Conservation (phyloP, 2,113 vertebrate species). For the Petaurus breviceps region DNA sequence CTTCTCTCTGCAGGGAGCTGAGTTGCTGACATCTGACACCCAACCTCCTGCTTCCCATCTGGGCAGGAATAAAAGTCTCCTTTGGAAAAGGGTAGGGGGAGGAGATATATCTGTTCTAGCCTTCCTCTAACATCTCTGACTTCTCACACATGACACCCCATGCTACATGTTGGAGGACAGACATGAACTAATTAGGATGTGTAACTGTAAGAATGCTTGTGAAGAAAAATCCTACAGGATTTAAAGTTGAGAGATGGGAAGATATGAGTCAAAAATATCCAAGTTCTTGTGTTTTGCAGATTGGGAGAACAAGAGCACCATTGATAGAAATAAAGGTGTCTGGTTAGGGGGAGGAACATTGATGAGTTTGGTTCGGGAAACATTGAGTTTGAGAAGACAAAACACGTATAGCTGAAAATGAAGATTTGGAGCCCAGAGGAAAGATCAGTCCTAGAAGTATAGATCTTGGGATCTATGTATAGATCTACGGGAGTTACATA, state of each 20-base stretch:
- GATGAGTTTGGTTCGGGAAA: not conserved
- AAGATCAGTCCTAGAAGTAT: not conserved
- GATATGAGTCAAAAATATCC: not conserved
- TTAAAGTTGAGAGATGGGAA: not conserved
- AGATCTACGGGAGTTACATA: not conserved
- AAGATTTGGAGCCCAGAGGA: not conserved
- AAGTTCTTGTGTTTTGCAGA: not conserved
- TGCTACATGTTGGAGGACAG: not conserved
- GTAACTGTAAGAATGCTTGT: not conserved
- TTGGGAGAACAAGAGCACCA: not conserved
- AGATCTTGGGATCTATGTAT: no score
- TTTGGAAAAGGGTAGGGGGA: no score
- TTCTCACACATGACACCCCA: not conserved
- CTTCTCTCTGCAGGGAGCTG: no score
- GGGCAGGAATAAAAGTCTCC: no score
- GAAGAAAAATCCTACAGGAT: not conserved
- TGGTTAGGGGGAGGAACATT: not conserved
- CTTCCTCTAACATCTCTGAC: not conserved
- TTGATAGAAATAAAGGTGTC: not conserved
- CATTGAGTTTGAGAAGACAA: not conserved
- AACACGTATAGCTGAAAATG: not conserved
- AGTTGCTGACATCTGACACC: no score
- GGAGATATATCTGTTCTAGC: not conserved
- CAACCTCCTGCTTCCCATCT: no score
- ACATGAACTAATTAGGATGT: not conserved